Conservation (phyloP, 1,140 invertebrate genomes). For the Pissodes strobi region DNA sequence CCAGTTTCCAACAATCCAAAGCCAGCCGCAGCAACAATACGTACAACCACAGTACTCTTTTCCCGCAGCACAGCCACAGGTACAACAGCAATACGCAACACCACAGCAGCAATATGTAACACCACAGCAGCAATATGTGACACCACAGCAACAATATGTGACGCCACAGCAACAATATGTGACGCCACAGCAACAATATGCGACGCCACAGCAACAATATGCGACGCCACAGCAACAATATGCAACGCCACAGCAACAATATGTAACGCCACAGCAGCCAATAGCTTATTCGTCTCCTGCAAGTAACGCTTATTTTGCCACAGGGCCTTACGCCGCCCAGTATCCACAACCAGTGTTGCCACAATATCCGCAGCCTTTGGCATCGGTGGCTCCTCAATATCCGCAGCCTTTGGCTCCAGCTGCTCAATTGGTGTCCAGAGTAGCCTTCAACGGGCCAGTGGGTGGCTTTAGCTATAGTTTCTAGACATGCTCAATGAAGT, state of each 20-base stretch:
- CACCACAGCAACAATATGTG: no score
- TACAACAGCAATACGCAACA: no score
- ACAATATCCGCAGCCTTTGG: neutral
- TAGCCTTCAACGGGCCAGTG: constrained; percentile 17
- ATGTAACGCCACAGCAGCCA: neutral
- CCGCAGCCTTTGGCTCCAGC: neutral
- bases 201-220: neutral
- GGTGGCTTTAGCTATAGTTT: constrained; percentile 25
- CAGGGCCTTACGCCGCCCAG: constrained; percentile 24
- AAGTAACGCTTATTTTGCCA: constrained; percentile 22
- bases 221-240: neutral
- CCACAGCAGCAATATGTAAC: neutral
- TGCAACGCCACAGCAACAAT: neutral
- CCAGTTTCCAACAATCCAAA: neutral
- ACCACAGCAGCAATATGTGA: neutral
- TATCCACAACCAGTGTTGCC: neutral
- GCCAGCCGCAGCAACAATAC: neutral
- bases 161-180: constrained; percentile 7
- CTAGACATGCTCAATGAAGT: no score
- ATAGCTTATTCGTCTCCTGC: neutral
- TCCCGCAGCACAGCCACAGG: neutral
- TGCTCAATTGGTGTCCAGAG: constrained; percentile 20
- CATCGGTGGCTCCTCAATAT: neutral
- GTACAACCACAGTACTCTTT: no score
- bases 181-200: neutral